Base-by-base conservation (phyloP, 2,888 invertebrate genomes). In the Drosophila barbarae region DNA sequence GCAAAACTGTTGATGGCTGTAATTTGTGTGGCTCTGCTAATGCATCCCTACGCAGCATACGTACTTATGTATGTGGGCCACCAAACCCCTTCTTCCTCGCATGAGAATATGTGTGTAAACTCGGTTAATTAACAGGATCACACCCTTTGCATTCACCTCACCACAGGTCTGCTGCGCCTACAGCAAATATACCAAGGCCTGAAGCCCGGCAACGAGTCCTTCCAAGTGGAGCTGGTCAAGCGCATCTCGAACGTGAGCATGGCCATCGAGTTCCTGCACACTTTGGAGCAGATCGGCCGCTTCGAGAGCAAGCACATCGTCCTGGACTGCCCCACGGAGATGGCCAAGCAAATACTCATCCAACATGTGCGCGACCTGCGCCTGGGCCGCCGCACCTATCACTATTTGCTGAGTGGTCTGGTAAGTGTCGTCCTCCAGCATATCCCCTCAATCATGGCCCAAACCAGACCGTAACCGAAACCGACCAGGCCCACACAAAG, bases 131-230 rank as follows among this genome's bases (percentile, higher is more conserved):
- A 70, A 67, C 67, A 67, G 66, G 65, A 65, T 49, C 51, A 58
- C 55, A 50, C 56, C 47, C 34, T n/a, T n/a, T 26, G 42, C 39
- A 23, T 23, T n/a, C 58, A 54, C 53, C 30, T 8, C 1, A 30
- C 18, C 32, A 76, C 90, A 98, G 98, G 98, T 82, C 91, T 98
- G 73, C 91, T 97, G 74, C 93, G 98, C 77, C 92, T 98, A 60
- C 98, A 98, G 88, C 96, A 97, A 90, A 94, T 98, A 78, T 98
- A 98, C 90, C 96, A 97, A 90, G 94, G 95, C 46, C 92, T 98
- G 89, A 93, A 93, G 74, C 95, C 96, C 5, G 95, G 96, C 51
- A 94, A 93, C 87, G 94, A 95, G 80, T 93, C 94, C 71, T 96
- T 97, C 90, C 94, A 94, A 90, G 95, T 97, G 81, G 93, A 95